Evolutionary conservation across 1,140 invertebrate species (phyloP), one percentile per base, ranked within the genome.

Genomic region (Drosophila melanica): DNA sequence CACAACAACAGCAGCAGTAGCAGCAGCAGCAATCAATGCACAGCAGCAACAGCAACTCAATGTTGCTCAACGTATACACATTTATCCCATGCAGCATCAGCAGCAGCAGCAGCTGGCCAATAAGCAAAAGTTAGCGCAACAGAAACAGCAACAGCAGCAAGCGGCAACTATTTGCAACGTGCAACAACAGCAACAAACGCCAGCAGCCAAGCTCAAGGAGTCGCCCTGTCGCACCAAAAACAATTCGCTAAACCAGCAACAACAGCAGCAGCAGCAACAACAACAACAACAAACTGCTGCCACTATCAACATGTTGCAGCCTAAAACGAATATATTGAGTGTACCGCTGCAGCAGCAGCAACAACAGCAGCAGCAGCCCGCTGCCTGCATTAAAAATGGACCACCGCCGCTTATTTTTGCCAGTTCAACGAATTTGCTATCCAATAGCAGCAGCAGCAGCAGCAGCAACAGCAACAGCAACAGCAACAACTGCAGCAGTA

Each of bases 81-180:
- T 92, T 1, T 92, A 92, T 74, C 91, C 91, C 14, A 92, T 91
- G 85, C 91, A 92, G 23, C 91, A 92, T 77, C 90, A 90, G 47
- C 77, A 85, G 16, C 75, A 86, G 50, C 76, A 79, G 63, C 71
- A 74, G 44, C 63, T 77, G 45, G 64, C 66, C 23, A 81, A 76
- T 20, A 85, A 91, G 37, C 90, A 75, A 23, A 81, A 91, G 41
- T 39, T 68, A 10, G 59, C 70, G 37, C 79, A 81, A 11, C 75
- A 68, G 58, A 55, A 65, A 8, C 79, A 84, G n/a, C 78, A 74
- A 16, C 62, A 54, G 35, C 69, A 62, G 10, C 37, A 14, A 48
- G 20, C 53, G 30, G 35, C 23, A 12, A 4, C 53, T 2, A 5
- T 10, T 35, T 30, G 41, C 30, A 23, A 14, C 45, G 55, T 65